Evolutionary conservation across 2,113 vertebrate genomes (phyloP).

Genomic region (Proteles cristata): DNA sequence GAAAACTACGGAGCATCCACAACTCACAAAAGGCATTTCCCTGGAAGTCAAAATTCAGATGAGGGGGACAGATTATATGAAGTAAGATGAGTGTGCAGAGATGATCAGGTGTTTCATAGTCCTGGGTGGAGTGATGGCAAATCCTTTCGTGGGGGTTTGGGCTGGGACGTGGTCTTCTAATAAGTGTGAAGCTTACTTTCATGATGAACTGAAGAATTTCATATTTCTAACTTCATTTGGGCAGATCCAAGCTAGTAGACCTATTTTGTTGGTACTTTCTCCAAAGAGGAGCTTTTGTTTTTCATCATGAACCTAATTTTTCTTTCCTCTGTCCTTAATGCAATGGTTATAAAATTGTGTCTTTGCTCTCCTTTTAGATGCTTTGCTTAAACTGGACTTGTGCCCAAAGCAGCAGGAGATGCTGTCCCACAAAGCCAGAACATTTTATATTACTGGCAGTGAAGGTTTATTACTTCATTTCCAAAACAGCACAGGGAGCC

Average conservation of each 20-base stretch:
- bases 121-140: not conserved
- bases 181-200: not conserved
- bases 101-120: not conserved
- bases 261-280: not conserved
- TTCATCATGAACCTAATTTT: not conserved
- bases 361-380: slow-evolving; percentile 27
- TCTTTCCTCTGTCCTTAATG: not conserved
- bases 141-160: not conserved
- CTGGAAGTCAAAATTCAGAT: slow-evolving; percentile 71
- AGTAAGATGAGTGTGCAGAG: slow-evolving; percentile 39
- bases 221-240: not conserved
- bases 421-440: slow-evolving; percentile 32
- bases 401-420: slow-evolving; percentile 64
- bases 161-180: not conserved
- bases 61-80: not conserved
- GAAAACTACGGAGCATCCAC: slow-evolving; percentile 74
- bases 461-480: slow-evolving; percentile 67
- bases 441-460: slow-evolving; percentile 63
- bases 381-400: slow-evolving; percentile 64
- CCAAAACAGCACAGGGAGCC: not conserved
- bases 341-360: slow-evolving; percentile 12
- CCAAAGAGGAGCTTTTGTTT: not conserved
- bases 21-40: slow-evolving; percentile 76
- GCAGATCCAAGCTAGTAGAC: not conserved
- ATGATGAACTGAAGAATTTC: not conserved